Base-by-base conservation (phyloP, 2,888 invertebrate species). In the Drosophila helvetica region DNA sequence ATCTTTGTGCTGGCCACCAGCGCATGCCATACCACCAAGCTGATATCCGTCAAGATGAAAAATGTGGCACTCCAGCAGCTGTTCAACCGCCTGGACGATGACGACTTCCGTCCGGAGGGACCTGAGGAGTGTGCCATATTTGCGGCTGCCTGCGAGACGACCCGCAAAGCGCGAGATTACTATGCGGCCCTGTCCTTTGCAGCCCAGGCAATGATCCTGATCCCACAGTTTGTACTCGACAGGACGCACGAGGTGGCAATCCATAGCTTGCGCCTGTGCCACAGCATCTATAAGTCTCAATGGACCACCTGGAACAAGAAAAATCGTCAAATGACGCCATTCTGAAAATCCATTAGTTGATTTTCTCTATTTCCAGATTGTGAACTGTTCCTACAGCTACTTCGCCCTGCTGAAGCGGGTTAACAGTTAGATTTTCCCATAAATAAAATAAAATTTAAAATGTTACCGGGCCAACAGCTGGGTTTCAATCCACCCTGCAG, bases 331-430 rank as follows among this genome's bases (percentile, higher is more conserved):
- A 61, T 86, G 45, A 64, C 22, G 2, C 2, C 0, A 18, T 61
- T 12, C 3, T 9, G 17, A 17, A 9, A 3, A 30, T 9, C n/a
- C 27, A 8, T 17, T 30, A 15, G 10, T 10, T 12, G 48, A 48
- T 38, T n/a, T 18, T 10, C 22, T 25, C 30, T 12, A 27, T 30
- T 22, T 18, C 19, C 74, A 89, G 89, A 89, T 90, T 72, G 86
- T 90, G 0, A 90, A 90, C 63, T 79, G 83, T 8, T 86, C 89
- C 0, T 90, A 90, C 51, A 88, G 86, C 27, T 90, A 90, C 53
- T 90, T 86, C 54, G 86, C 90, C 1, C 54, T 90, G 30, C 75
- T 90, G 0, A 90, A 88, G 55, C 74, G 80, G 3, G 79, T 89
- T 56, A 90, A 90, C 73, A 77, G 78, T 64, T 89, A 78, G 73